These are phyloP conservation scores for Thalassarche chlororhynchos DNA, from an alignment of 2,113 vertebrate genomes.

Conservation along the genomic window DNA sequence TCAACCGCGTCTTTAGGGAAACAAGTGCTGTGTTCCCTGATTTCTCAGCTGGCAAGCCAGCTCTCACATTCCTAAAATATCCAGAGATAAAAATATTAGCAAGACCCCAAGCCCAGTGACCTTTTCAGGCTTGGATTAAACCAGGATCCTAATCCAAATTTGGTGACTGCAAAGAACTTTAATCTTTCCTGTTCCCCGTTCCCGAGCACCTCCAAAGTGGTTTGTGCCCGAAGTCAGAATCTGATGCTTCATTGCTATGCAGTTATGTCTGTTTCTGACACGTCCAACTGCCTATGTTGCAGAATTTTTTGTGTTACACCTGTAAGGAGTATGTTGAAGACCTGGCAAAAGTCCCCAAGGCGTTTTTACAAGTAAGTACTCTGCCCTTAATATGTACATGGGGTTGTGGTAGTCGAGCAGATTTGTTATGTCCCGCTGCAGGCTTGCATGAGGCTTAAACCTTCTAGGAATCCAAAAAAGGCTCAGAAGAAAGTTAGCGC, in stretches of 20 bases:
- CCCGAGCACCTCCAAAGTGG: not conserved
- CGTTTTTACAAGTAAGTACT: constrained; percentile 80
- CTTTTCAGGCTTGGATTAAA: not conserved
- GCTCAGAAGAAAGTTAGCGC: not conserved
- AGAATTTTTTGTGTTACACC: constrained; percentile 94
- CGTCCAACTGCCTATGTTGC: not conserved
- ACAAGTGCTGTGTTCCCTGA: not conserved
- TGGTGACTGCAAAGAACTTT: not conserved
- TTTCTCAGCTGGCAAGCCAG: not conserved
- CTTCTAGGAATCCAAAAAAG: not conserved
- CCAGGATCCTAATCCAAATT: not conserved
- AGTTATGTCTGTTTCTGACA: not conserved
- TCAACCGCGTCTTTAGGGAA: not conserved
- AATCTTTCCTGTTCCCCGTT: not conserved
- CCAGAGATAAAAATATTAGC: not conserved
- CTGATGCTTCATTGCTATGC: not conserved
- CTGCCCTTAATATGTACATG: not conserved
- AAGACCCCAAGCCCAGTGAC: not conserved
- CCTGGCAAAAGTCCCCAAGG: constrained; percentile 86
- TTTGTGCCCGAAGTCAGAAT: not conserved
- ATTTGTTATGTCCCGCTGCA: not conserved
- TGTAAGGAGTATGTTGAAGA: constrained; percentile 96
- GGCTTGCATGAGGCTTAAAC: not conserved
- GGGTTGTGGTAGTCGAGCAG: not conserved
- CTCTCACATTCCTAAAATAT: not conserved